These are phyloP conservation scores for Mareca strepera DNA, from an alignment of 2,797 vertebrate species.

Conservation along the genomic window DNA sequence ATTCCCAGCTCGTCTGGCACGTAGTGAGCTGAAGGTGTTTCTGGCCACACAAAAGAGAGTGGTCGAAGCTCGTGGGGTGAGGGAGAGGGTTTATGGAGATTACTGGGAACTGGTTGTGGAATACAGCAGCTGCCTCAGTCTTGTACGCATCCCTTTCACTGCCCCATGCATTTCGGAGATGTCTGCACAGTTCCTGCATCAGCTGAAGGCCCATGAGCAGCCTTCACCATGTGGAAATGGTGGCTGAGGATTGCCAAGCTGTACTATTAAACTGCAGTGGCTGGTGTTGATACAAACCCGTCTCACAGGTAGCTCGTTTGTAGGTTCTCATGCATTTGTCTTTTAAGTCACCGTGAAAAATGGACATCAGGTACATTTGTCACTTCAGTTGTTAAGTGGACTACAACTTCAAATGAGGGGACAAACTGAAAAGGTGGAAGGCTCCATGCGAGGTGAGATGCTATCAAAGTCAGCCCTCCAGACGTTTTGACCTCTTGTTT, in stretches of 20 bases:
- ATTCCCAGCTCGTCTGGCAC: background rate
- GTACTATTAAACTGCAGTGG: background rate
- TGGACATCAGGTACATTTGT: background rate
- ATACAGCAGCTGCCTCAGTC: background rate
- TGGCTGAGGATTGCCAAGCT: background rate
- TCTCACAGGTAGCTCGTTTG: background rate
- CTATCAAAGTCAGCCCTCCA: slow-evolving; percentile 16
- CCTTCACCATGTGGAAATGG: background rate
- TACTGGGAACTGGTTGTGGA: background rate
- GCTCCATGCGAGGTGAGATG: background rate
- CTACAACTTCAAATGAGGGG: background rate
- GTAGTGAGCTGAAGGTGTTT: background rate
- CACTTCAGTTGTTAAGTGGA: background rate
- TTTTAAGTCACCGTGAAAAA: background rate
- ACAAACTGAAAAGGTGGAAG: background rate
- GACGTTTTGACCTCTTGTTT: slow-evolving; percentile 63
- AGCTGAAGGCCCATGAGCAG: background rate
- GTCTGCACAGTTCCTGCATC: background rate
- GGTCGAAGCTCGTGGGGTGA: background rate
- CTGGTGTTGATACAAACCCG: background rate
- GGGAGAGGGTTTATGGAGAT: background rate
- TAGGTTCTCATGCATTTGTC: background rate
- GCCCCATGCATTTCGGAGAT: background rate
- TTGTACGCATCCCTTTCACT: background rate
- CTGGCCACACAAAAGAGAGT: background rate